Conservation (phyloP, 2,797 vertebrate genomes). For the Darevskia nairensis region DNA sequence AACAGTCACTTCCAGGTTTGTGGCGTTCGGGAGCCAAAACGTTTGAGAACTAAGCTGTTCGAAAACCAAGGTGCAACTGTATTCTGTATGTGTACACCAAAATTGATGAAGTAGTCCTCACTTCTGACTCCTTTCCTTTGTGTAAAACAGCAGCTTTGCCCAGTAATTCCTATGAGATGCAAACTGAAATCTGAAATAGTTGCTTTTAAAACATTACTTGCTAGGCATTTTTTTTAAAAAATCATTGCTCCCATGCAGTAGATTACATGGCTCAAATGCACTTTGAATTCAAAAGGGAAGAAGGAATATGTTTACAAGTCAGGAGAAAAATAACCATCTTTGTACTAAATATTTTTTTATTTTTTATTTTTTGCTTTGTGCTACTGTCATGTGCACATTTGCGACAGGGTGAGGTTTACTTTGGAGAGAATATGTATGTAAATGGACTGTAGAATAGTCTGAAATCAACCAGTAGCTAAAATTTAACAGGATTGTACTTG, state of each 20-base stretch:
- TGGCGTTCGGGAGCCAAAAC: too few relatives aligned
- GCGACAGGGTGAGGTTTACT: not conserved
- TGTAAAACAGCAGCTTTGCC: not conserved
- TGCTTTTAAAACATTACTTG: not conserved
- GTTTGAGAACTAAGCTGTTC: too few relatives aligned
- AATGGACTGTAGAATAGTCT: not conserved
- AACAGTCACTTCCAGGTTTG: too few relatives aligned
- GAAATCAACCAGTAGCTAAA: not conserved
- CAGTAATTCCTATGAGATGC: not conserved
- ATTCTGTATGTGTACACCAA: not conserved
- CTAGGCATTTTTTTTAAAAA: not conserved
- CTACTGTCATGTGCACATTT: not conserved
- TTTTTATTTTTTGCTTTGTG: not conserved
- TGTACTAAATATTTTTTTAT: not conserved
- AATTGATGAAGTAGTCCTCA: not conserved
- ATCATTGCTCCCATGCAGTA: not conserved
- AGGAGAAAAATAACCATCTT: not conserved
- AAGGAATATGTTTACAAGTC: not conserved
- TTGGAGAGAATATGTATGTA: not conserved
- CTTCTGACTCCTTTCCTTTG: too few relatives aligned
- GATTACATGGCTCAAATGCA: not conserved
- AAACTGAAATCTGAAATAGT: not conserved
- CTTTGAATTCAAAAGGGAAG: not conserved
- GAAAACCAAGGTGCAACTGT: too few relatives aligned
- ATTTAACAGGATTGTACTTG: not conserved